Evolutionary conservation across 2,888 invertebrate genomes (phyloP).

Genomic region (Apoda limacodes): DNA sequence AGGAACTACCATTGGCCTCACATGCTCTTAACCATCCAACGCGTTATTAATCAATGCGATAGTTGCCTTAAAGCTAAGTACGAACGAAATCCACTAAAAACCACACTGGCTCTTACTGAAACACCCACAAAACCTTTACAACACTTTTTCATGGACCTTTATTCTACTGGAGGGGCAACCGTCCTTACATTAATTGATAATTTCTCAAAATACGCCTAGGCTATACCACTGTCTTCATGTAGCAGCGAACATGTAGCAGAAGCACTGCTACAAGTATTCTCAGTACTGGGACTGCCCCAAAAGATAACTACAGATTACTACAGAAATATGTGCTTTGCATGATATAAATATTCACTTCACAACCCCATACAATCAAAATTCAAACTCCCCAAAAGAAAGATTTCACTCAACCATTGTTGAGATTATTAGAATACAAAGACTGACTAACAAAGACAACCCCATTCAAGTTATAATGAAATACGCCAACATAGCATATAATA

Average conservation of each 20-base stretch:
- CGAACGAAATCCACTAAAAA: conserved; percentile 21
- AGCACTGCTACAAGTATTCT: no score
- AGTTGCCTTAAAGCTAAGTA: no score
- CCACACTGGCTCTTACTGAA: conserved; percentile 21
- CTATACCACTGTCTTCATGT: conserved; percentile 15
- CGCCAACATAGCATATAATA: no score
- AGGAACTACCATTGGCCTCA: conserved; percentile 21
- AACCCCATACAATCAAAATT: no score
- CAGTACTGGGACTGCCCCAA: no score
- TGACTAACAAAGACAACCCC: no score
- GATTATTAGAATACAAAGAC: no score
- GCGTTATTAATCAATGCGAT: conserved; percentile 23
- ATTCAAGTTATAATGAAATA: no score
- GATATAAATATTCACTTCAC: no score
- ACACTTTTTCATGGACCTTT: conserved; percentile 22
- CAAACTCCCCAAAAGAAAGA: no score
- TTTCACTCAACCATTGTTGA: no score
- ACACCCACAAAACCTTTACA: conserved; percentile 23
- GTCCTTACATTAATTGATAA: conserved; percentile 12
- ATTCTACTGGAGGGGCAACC: conserved; percentile 11
- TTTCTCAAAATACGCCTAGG: conserved; percentile 13
- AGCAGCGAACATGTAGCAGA: conserved; percentile 19
- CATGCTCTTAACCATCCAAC: conserved; percentile 17
- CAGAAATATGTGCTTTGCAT: conserved; percentile 12
- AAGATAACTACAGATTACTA: no score